A percentile compares a stretch with the other conserved stretches of the same genome.
Conservation (phyloP, 2,113 vertebrate species). For the Recurvirostra avosetta region DNA sequence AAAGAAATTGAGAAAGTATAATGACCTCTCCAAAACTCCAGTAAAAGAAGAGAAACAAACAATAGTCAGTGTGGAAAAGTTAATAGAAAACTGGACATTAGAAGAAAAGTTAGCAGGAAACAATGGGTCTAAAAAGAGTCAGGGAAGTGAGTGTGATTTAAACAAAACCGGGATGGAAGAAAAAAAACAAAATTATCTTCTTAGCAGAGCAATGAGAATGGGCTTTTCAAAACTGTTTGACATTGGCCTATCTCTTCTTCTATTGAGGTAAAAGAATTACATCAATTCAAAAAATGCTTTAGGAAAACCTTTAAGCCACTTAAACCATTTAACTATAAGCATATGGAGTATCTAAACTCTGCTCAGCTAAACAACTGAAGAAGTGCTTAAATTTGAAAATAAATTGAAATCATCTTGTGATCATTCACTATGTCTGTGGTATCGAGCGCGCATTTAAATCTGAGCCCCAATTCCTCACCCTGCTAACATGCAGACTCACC, state of each 20-base stretch:
- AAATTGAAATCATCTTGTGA: not conserved
- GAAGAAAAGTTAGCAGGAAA: constrained; percentile 11
- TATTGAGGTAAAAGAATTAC: not conserved
- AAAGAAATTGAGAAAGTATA: not conserved
- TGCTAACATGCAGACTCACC: not conserved
- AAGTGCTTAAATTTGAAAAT: not conserved
- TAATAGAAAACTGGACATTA: not conserved
- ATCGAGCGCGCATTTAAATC: not conserved
- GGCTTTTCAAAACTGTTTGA: not conserved
- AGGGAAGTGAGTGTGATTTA: not conserved
- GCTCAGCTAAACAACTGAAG: not conserved
- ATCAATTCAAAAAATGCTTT: not conserved
- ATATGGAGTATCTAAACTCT: not conserved
- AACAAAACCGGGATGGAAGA: not conserved
- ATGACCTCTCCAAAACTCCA: not conserved
- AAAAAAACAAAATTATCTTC: not conserved
- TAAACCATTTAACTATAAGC: not conserved
- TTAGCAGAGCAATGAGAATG: not conserved
- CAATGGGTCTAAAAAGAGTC: not conserved
- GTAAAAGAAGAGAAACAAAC: not conserved
- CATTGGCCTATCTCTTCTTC: not conserved
- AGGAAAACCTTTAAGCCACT: not conserved
- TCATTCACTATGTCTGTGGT: not conserved
- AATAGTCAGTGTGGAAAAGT: not conserved
- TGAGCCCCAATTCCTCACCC: not conserved